Conservation (phyloP, 35 echinoderm and acorn worm genomes). For the Ptychodera flava region DNA sequence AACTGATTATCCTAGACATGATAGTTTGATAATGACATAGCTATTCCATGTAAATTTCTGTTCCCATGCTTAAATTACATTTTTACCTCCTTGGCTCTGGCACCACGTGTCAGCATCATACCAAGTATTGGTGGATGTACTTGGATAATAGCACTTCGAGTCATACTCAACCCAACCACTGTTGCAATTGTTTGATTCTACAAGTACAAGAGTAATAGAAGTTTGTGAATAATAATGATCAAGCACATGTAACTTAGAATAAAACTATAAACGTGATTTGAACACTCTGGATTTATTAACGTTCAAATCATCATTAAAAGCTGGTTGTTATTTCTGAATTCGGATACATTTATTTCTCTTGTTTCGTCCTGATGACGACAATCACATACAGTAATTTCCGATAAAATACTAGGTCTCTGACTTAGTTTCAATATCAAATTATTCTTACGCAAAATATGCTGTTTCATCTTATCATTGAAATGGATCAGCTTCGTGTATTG, state of each 20-base stretch:
- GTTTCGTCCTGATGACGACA: not conserved
- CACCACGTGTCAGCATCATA: slow-evolving; percentile 57
- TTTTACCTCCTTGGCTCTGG: slow-evolving; percentile 60
- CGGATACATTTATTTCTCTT: not conserved
- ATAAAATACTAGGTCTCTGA: no score
- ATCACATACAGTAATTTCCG: no score
- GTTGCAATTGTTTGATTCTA: slow-evolving; percentile 49
- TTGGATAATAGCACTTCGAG: slow-evolving; percentile 44
- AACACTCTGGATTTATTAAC: not conserved
- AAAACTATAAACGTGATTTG: not conserved
- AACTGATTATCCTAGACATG: no score
- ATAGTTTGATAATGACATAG: not conserved
- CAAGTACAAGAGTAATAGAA: not conserved
- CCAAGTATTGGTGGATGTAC: slow-evolving; percentile 34
- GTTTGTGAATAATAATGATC: not conserved
- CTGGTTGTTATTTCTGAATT: not conserved
- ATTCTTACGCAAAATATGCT: no score
- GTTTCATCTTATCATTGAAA: no score
- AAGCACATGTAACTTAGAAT: not conserved
- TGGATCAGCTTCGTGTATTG: no score
- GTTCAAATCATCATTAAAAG: not conserved
- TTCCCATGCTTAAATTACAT: not conserved
- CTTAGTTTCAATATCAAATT: no score
- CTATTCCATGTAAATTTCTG: not conserved
- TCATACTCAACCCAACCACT: slow-evolving; percentile 62